These are phyloP conservation scores for Agrochola litura DNA, from an alignment of 2,888 invertebrate genomes.

Conservation along the genomic window DNA sequence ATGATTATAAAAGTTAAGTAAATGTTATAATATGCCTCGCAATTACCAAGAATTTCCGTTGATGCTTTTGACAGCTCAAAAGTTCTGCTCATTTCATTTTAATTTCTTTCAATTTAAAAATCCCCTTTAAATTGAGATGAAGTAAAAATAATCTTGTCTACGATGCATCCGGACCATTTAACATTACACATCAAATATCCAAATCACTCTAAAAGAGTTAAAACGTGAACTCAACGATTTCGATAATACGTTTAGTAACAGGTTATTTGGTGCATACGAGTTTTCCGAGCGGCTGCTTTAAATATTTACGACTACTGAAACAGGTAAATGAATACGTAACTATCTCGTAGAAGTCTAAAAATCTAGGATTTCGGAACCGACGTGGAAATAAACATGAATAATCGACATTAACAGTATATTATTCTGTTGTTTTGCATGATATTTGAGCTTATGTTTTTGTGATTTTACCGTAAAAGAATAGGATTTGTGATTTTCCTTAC, in stretches of 20 bases:
- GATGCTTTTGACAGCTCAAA: slow-evolving; percentile 8
- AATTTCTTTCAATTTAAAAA: background rate
- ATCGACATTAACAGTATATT: background rate
- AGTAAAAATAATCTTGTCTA: background rate
- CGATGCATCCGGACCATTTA: background rate
- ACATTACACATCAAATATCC: background rate
- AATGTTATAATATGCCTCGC: background rate
- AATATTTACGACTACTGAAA: slow-evolving; percentile 42
- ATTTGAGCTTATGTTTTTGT: background rate
- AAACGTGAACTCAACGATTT: slow-evolving; percentile 8
- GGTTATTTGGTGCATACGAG: slow-evolving; percentile 20
- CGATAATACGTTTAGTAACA: slow-evolving; percentile 5
- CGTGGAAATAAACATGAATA: slow-evolving; percentile 20
- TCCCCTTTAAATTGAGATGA: background rate
- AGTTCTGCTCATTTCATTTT: background rate
- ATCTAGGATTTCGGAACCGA: background rate
- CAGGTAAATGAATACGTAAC: slow-evolving; percentile 39
- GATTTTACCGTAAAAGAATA: background rate
- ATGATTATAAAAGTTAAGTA: background rate
- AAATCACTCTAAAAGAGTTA: background rate
- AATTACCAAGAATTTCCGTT: background rate
- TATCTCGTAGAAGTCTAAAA: slow-evolving; percentile 19
- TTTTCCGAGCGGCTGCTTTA: slow-evolving; percentile 11
- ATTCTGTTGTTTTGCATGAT: background rate
- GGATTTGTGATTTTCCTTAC: background rate